Base-by-base conservation (phyloP, 1,140 invertebrate species). In the Papilio aristodemus region DNA sequence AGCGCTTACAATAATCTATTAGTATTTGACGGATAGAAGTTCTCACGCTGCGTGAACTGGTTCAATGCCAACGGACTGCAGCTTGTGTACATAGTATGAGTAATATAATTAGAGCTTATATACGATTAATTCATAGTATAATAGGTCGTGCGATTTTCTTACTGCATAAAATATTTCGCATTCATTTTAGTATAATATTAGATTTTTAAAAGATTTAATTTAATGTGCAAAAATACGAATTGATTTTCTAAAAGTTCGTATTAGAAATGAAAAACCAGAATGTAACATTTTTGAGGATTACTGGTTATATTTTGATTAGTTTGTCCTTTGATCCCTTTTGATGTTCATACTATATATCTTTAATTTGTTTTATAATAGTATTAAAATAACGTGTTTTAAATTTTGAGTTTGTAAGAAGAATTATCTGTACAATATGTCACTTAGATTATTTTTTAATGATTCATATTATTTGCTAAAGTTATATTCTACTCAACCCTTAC, bases 31-130 rank as follows among this genome's bases (percentile, higher is more conserved):
- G 41, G 62, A 64, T 64, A 64, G 58, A 59, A 19, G 19, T 81
- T 84, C 82, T 79, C 80, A 84, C 80, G 78, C 73, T 69, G 39
- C 39, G 39, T 73, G 75, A 73, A 73, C 68, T 74, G 74, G 74
- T 81, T 80, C 76, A 80, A 80, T 76, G 76, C 76, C 74, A 74
- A 69, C 63, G 58, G 57, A 69, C 64, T 69, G 41, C 68, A 72
- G 39, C 57, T 69, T 27, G 32, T 17, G 58, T 74, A 69, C 67
- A 60, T 68, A 74, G 70, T 54, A 50, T 41, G 54, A 70, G 67
- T 71, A 57, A 71, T 71, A 67, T 71, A 69, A 74, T 74, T 74
- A 74, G 43, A 66, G 73, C 27, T 67, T 71, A 32, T 32, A 6
- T 46, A 46, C 14, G 43, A 46, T 17, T 17, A 46, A 17, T 46